Conservation (phyloP, 2,113 vertebrate species). For the Sceloporus tristichus region DNA sequence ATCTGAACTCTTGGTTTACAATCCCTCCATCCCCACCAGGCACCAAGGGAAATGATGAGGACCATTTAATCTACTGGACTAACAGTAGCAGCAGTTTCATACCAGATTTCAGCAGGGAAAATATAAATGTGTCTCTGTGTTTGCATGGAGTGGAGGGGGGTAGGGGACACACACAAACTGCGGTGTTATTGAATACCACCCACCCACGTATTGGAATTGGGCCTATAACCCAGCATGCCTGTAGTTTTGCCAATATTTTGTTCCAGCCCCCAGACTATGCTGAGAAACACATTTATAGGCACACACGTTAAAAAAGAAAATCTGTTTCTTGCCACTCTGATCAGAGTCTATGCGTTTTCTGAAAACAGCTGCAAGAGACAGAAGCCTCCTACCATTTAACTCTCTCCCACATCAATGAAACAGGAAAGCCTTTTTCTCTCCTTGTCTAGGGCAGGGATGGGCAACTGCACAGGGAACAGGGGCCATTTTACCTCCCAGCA, state of each 20-base stretch:
- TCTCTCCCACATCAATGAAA: neutral
- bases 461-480: too few species aligned
- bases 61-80: constrained; percentile 24
- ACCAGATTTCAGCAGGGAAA: constrained; percentile 40
- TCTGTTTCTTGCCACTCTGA: neutral
- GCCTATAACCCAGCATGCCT: constrained; percentile 1
- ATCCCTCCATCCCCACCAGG: accelerated
- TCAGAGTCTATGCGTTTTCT: neutral
- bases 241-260: constrained; percentile 1
- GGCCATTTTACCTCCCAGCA: too few species aligned
- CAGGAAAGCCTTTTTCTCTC: neutral
- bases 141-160: too few species aligned
- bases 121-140: constrained; percentile 29
- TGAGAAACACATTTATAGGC: neutral
- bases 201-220: constrained; percentile 29
- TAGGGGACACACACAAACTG: neutral
- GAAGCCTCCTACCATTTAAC: neutral
- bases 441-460: neutral
- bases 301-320: neutral
- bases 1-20: constrained; percentile 11
- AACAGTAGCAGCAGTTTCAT: constrained; percentile 34
- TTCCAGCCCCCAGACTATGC: neutral
- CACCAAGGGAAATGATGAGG: constrained; percentile 17
- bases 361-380: neutral
- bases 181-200: constrained; percentile 35